phyloP scores from a whole-genome alignment of 2,888 invertebrate genomes.

The Leptinotarsa juncta region DNA sequence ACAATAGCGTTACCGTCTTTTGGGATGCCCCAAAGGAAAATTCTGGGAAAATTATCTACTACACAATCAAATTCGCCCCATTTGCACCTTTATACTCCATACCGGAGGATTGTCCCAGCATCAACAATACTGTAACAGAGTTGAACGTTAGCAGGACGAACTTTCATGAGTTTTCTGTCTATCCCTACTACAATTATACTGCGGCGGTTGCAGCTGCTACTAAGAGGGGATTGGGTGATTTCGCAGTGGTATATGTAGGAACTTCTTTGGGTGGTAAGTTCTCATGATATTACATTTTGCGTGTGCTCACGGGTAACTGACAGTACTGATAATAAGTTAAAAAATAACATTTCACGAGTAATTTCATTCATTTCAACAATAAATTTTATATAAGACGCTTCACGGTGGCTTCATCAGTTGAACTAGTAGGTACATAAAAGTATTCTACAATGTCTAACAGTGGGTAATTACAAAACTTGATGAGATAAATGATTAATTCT shows the following conservation, averaged over 20 bases:
- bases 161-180: not conserved
- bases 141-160: too few relatives aligned
- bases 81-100: conserved; percentile 36
- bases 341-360: too few relatives aligned
- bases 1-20: conserved; percentile 16
- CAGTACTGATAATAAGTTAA: too few relatives aligned
- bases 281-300: not conserved
- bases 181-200: not conserved
- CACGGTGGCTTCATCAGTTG: too few relatives aligned
- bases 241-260: not conserved
- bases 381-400: too few relatives aligned
- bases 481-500: too few relatives aligned
- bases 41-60: conserved; percentile 41
- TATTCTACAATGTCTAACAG: too few relatives aligned
- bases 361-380: too few relatives aligned
- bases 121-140: not conserved
- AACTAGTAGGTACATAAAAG: too few relatives aligned
- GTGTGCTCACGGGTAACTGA: too few relatives aligned
- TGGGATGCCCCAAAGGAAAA: conserved; percentile 35
- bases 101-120: conserved; percentile 7
- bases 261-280: not conserved
- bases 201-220: not conserved
- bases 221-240: not conserved
- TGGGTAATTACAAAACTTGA: too few relatives aligned
- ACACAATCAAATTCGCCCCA: conserved; percentile 33